phyloP scores from a whole-genome alignment of 2,888 invertebrate species.

The Megastigmus dorsalis region DNA sequence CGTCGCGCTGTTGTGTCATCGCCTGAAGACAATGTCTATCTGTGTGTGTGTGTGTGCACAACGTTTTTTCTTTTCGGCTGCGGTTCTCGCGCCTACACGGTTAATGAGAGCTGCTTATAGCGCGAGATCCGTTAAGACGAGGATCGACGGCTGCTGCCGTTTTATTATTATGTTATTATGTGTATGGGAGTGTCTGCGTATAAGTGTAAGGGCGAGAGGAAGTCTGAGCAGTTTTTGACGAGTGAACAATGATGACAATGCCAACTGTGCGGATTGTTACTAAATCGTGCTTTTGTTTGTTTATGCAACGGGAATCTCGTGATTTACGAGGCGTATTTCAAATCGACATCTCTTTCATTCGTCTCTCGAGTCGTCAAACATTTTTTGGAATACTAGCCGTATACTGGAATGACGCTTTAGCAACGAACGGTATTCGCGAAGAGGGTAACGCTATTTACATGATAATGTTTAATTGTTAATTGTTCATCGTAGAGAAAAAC shows the following conservation, averaged over 20 bases:
- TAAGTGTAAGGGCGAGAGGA: neutral
- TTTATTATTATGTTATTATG: no score
- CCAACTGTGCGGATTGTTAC: neutral
- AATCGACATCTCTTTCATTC: no score
- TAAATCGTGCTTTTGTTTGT: neutral
- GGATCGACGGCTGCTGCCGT: neutral
- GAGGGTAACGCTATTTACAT: no score
- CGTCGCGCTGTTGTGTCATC: neutral
- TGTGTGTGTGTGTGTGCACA: no score
- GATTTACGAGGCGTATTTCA: no score
- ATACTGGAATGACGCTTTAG: no score
- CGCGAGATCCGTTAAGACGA: neutral
- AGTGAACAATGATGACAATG: neutral
- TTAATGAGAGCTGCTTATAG: conserved; percentile 1
- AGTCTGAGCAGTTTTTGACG: neutral
- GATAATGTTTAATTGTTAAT: no score
- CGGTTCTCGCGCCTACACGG: neutral
- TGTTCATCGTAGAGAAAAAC: no score
- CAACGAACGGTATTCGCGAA: no score
- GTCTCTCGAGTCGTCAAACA: no score
- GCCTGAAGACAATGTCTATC: conserved; percentile 31
- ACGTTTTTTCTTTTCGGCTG: neutral
- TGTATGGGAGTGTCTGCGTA: conserved; percentile 5
- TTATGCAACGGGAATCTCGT: neutral
- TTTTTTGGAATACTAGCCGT: no score